Conservation (phyloP, 2,888 invertebrate species). For the Synanthedon myopaeformis region DNA sequence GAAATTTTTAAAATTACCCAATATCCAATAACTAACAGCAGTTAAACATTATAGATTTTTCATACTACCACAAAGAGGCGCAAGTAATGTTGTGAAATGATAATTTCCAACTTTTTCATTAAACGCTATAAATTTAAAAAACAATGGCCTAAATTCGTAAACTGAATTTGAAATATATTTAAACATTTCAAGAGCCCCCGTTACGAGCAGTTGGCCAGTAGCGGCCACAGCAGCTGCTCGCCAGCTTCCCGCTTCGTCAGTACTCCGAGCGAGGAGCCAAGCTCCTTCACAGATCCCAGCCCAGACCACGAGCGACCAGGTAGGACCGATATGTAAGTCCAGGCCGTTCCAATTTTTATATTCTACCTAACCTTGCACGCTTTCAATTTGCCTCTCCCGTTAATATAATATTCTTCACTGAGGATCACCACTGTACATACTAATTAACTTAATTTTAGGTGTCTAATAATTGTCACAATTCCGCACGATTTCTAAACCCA, state of each 20-base stretch:
- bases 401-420: too few relatives aligned
- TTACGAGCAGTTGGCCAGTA: slow-evolving; percentile 62
- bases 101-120: too few relatives aligned
- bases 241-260: slow-evolving; percentile 50
- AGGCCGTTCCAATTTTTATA: slow-evolving; percentile 62
- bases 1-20: too few relatives aligned
- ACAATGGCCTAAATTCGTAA: too few relatives aligned
- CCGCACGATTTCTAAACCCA: too few relatives aligned
- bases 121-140: too few relatives aligned
- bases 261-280: slow-evolving; percentile 54
- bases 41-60: too few relatives aligned
- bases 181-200: slow-evolving; percentile 48
- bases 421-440: too few relatives aligned
- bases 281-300: slow-evolving; percentile 53
- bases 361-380: slow-evolving; percentile 1
- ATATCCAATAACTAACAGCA: too few relatives aligned
- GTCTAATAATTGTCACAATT: too few relatives aligned
- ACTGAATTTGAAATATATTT: background rate
- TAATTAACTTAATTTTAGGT: background rate
- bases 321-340: slow-evolving; percentile 70
- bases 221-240: slow-evolving; percentile 58
- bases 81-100: too few relatives aligned
- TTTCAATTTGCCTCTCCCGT: background rate
- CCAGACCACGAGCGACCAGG: slow-evolving; percentile 62
- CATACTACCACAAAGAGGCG: too few relatives aligned